Percentiles rank a stretch among this genome's conserved stretches.
phyloP scores from a whole-genome alignment of 2,113 vertebrate genomes.

The Prionailurus viverrinus region DNA sequence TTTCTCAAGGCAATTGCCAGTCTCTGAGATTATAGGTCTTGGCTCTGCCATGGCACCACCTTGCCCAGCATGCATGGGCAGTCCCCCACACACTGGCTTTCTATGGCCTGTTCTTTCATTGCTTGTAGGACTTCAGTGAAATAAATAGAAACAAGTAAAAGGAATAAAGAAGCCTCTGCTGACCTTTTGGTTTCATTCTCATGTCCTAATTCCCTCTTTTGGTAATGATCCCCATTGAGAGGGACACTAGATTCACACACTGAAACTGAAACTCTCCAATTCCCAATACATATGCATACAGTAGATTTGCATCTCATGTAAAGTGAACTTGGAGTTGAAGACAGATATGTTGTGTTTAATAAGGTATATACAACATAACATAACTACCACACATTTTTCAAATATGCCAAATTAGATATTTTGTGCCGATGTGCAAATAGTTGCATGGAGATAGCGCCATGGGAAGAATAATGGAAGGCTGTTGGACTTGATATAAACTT shows the following conservation, averaged over 20 bases:
- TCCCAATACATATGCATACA: background rate
- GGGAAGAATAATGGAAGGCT: background rate
- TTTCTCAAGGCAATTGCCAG: background rate
- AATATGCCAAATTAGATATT: background rate
- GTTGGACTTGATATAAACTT: background rate
- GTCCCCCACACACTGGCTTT: fast-evolving
- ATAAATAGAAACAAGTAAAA: background rate
- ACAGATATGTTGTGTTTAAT: background rate
- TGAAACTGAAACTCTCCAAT: background rate
- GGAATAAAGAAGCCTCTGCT: background rate
- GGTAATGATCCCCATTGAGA: background rate
- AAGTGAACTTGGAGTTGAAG: background rate
- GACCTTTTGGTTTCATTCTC: background rate
- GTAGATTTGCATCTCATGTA: background rate
- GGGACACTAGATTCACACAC: background rate
- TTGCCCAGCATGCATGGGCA: fast-evolving
- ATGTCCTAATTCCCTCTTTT: background rate
- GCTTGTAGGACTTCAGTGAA: background rate
- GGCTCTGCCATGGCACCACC: background rate
- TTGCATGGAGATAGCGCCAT: background rate
- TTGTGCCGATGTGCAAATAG: background rate
- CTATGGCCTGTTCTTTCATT: background rate
- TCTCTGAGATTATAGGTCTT: background rate
- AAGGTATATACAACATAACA: background rate
- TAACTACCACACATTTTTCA: background rate